Base-by-base conservation (phyloP, 1,140 invertebrate genomes). In the Drosophila setifemur region DNA sequence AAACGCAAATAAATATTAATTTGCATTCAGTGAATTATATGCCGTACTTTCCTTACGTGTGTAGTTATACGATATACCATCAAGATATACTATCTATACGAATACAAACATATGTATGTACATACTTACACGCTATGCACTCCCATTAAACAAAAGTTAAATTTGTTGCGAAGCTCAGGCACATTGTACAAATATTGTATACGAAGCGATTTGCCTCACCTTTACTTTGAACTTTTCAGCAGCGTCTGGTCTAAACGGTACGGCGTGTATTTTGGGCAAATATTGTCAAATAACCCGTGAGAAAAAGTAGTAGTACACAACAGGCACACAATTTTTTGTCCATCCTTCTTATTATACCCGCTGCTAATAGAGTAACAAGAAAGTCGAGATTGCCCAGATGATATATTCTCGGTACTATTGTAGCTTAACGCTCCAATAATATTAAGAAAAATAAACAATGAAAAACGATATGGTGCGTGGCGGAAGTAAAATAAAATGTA, bases 111-210 rank as follows among this genome's bases (percentile, higher is more conserved):
- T 25, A 26, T 28, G 39, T 29, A 28, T 40, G 21, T 29, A 28
- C 23, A 54, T 31, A 66, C 23, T 50, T 31, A 66, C 14, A 33
- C 8, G 33, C 5, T 48, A 45, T 37, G 31, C 18, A 31, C 31
- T 54, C 53, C 40, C 43, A 61, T 79, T 73, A 69, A 57, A 47
- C 54, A 73, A 79, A 70, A 79, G 53, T 37, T 57, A 39, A 61
- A 47, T 28, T 49, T 44, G 39, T 31, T 28, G 18, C 12, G 44
- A 31, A 7, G n/a, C 26, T 25, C 21, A 31, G 28, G 37, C 12
- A 37, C 14, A 12, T 37, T 11, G 23, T 28, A 18, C 33, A 53
- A 31, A 67, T 60, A 77, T 54, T 60, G 72, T 47, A 58, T 37
- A 42, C 16, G 44, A 35, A 55, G 44, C 26, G 11, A 2, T 11